phyloP scores from a whole-genome alignment of 1,140 invertebrate species.

The Globodera rostochiensis region DNA sequence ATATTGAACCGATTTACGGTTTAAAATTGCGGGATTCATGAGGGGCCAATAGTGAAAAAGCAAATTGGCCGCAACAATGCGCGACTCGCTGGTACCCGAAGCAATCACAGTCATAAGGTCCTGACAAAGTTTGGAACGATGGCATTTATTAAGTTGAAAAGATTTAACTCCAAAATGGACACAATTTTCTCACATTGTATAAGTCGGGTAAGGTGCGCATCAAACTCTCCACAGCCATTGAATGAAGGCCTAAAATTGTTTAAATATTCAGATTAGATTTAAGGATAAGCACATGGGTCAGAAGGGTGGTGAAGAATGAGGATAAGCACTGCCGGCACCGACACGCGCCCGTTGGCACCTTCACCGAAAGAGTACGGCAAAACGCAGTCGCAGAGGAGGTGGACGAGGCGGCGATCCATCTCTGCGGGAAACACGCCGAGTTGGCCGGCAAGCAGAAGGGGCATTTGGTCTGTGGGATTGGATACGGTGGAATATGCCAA shows the following conservation, averaged over 20 bases:
- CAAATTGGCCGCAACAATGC: constrained; percentile 88
- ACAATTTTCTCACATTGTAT: constrained; percentile 20
- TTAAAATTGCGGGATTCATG: constrained; percentile 88
- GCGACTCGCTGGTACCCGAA: constrained; percentile 86
- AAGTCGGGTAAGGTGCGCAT: constrained; percentile 31
- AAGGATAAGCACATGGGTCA: constrained; percentile 71
- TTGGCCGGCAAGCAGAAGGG: constrained; percentile 88
- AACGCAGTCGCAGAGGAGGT: constrained; percentile 91
- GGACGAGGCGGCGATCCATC: constrained; percentile 90
- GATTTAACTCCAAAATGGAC: constrained; percentile 83
- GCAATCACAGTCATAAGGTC: constrained; percentile 94
- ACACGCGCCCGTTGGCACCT: constrained; percentile 67
- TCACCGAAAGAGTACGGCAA: constrained; percentile 92
- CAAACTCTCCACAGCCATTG: constrained; percentile 55
- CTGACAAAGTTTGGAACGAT: constrained; percentile 74
- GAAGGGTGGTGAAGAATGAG: constrained; percentile 93
- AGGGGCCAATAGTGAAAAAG: constrained; percentile 99
- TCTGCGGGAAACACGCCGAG: constrained; percentile 85
- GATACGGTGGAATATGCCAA: neutral
- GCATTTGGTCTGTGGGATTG: constrained; percentile 77
- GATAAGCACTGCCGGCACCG: constrained; percentile 91
- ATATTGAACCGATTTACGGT: constrained; percentile 82
- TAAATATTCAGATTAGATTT: neutral
- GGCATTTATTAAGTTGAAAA: no score
- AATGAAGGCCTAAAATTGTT: constrained; percentile 54